Conservation (phyloP, 1,140 invertebrate genomes). For the Holcopasites calliopsidis region DNA sequence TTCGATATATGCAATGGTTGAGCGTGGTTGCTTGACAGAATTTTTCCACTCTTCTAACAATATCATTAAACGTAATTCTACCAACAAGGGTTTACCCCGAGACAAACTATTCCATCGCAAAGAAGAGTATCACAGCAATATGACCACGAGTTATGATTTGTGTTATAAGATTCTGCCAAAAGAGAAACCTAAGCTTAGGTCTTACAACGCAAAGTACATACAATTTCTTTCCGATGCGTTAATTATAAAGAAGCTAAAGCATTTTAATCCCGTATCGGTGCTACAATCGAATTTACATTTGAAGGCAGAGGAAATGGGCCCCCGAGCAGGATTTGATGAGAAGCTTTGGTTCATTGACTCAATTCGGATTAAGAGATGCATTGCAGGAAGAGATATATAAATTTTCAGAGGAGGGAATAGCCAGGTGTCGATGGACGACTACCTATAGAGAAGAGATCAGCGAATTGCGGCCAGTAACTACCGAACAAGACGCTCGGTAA, state of each 20-base stretch:
- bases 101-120: constrained; percentile 29
- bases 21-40: no score
- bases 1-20: background rate
- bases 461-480: background rate
- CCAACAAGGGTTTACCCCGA: constrained; percentile 40
- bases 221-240: background rate
- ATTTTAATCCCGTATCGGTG: background rate
- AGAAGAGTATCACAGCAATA: constrained; percentile 53
- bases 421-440: constrained; percentile 11
- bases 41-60: background rate
- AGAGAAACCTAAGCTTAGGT: constrained; percentile 28
- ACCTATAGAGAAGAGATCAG: constrained; percentile 29
- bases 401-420: constrained; percentile 24
- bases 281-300: background rate
- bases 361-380: constrained; percentile 27
- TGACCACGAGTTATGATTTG: constrained; percentile 54
- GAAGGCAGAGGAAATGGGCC: constrained; percentile 50
- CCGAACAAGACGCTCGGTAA: background rate
- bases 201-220: constrained; percentile 53
- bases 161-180: constrained; percentile 51
- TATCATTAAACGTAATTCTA: background rate
- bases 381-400: background rate
- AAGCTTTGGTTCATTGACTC: constrained; percentile 43
- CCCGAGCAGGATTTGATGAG: constrained; percentile 43
- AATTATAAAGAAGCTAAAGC: background rate